These are phyloP conservation scores for Colaptes auratus DNA, from an alignment of 2,113 vertebrate species.

Conservation along the genomic window DNA sequence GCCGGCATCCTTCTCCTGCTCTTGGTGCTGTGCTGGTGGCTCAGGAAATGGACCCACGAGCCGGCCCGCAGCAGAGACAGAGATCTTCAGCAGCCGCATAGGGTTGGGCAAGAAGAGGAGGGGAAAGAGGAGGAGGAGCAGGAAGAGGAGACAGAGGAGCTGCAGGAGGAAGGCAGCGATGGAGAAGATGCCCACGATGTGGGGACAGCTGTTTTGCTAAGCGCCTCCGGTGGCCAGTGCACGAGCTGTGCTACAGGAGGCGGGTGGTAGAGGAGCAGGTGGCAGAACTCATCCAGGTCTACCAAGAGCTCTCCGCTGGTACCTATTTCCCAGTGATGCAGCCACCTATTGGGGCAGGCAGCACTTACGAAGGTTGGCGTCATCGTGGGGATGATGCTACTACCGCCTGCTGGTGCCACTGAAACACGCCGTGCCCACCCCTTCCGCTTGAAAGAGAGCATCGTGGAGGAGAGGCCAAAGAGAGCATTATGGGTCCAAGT, in stretches of 20 bases:
- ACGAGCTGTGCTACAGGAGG: background rate
- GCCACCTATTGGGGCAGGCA: background rate
- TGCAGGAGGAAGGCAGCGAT: too few species aligned
- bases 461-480: fast-evolving
- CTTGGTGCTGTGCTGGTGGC: background rate
- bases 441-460: background rate
- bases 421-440: fast-evolving
- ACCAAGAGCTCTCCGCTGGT: background rate
- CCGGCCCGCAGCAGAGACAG: background rate
- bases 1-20: background rate
- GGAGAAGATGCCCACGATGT: background rate
- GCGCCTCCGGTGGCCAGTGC: background rate
- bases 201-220: background rate
- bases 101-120: background rate
- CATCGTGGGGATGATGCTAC: fast-evolving
- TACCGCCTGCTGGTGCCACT: background rate
- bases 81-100: too few species aligned
- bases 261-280: background rate
- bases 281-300: background rate
- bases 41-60: background rate
- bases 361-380: background rate
- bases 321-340: background rate
- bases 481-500: background rate
- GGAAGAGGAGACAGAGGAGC: background rate
- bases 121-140: background rate